phyloP scores from a whole-genome alignment of 2,113 vertebrate species.

The Oryzias melastigma region DNA sequence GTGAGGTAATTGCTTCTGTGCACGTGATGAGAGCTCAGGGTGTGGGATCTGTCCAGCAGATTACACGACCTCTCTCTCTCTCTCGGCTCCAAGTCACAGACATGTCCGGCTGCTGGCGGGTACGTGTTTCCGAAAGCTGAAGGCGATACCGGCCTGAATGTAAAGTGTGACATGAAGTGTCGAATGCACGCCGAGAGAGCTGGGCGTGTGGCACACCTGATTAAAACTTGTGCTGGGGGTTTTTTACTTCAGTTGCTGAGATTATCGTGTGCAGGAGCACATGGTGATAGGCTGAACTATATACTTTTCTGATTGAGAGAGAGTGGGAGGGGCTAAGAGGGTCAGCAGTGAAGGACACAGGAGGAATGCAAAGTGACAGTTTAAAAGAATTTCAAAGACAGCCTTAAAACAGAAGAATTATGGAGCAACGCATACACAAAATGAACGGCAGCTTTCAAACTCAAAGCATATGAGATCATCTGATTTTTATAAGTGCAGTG shows the following conservation, averaged over 20 bases:
- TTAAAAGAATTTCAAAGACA: constrained; percentile 44
- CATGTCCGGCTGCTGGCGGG: constrained; percentile 27
- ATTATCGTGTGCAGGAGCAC: constrained; percentile 40
- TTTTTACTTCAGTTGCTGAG: constrained; percentile 22
- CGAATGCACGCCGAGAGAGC: constrained; percentile 59
- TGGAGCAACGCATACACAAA: constrained; percentile 24
- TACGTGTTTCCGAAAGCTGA: constrained; percentile 50
- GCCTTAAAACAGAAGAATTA: constrained; percentile 29
- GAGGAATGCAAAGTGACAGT: constrained; percentile 24
- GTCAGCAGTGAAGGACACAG: constrained; percentile 6
- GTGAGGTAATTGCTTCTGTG: constrained; percentile 4
- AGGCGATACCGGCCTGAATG: constrained; percentile 36
- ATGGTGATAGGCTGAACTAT: constrained; percentile 27
- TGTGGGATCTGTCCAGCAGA: constrained; percentile 17
- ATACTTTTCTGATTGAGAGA: constrained; percentile 26
- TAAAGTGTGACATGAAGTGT: constrained; percentile 28
- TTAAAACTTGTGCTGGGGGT: constrained; percentile 37
- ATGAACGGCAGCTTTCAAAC: constrained; percentile 39
- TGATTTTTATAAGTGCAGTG: constrained; percentile 26
- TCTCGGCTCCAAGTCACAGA: constrained; percentile 22
- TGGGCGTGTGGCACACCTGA: constrained; percentile 53
- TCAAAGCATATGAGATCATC: constrained; percentile 40
- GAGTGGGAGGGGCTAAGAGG: constrained; percentile 6
- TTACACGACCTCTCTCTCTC: constrained; percentile 21
- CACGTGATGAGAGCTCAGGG: neutral